Conservation (phyloP, 2,888 invertebrate genomes). For the Linnaemya tessellans region DNA sequence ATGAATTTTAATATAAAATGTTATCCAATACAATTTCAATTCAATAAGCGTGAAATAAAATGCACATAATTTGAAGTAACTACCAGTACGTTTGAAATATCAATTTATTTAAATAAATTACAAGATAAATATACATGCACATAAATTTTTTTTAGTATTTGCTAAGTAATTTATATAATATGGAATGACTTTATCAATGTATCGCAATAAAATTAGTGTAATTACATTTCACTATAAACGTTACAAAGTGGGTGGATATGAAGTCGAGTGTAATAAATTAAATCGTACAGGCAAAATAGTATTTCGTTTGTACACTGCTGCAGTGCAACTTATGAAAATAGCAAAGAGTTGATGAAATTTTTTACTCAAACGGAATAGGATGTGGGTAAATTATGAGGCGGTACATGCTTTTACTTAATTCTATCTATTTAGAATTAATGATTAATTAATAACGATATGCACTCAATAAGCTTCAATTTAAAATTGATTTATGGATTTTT, state of each 20-base stretch:
- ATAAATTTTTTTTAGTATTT: background rate
- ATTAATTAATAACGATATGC: background rate
- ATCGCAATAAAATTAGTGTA: constrained; percentile 46
- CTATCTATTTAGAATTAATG: background rate
- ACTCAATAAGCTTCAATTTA: background rate
- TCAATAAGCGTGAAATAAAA: background rate
- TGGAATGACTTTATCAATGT: constrained; percentile 38
- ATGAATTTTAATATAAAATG: constrained; percentile 7
- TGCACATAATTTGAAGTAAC: constrained; percentile 31
- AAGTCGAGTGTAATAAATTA: constrained; percentile 31
- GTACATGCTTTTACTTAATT: background rate
- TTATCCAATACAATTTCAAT: constrained; percentile 22
- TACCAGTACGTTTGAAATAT: background rate
- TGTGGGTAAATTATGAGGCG: constrained; percentile 19
- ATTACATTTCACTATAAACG: constrained; percentile 27
- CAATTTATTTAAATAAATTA: constrained; percentile 44
- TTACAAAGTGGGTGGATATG: constrained; percentile 29
- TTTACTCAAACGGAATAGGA: constrained; percentile 16
- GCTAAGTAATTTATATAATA: background rate
- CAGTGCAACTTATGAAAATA: constrained; percentile 1
- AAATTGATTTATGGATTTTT: background rate
- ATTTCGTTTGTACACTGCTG: background rate
- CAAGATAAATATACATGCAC: constrained; percentile 26
- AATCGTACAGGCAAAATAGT: background rate
- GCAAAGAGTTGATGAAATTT: background rate